A percentile compares a stretch with the other conserved stretches of the same genome.
Conservation (phyloP, 1,140 invertebrate species). For the Drosophila quadrilineata region DNA sequence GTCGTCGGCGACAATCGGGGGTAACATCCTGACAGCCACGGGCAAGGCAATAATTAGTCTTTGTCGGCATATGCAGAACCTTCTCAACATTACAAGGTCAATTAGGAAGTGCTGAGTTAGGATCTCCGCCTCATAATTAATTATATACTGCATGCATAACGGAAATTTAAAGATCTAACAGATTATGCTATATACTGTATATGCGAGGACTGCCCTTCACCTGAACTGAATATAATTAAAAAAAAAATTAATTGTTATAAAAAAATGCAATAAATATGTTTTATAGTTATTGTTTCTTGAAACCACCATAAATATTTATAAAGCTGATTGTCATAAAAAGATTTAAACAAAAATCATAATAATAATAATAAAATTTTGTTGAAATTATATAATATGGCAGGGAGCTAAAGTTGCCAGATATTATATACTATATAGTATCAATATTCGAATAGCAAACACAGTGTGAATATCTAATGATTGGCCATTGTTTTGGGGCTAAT, state of each 20-base stretch:
- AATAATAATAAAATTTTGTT: neutral
- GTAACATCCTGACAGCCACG: conserved; percentile 6
- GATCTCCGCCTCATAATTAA: neutral
- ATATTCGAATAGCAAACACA: neutral
- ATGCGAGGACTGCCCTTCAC: too few species aligned
- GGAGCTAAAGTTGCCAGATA: too few species aligned
- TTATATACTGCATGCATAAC: too few species aligned
- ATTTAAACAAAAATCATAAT: neutral
- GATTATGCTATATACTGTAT: too few species aligned
- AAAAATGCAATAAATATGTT: too few species aligned
- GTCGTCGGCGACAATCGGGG: neutral
- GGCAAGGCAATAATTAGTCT: conserved; percentile 9
- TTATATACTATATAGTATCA: neutral
- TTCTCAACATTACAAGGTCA: too few species aligned
- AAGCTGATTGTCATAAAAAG: neutral
- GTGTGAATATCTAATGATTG: neutral
- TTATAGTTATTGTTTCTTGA: neutral
- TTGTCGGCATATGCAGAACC: conserved; percentile 1
- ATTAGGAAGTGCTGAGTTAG: too few species aligned
- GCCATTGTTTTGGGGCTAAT: neutral
- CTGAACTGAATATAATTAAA: too few species aligned
- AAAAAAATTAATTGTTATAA: too few species aligned
- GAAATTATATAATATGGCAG: neutral
- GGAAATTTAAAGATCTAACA: too few species aligned
- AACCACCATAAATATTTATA: neutral